These are phyloP conservation scores for Salminus brasiliensis DNA, from an alignment of 2,113 vertebrate species.

Conservation along the genomic window DNA sequence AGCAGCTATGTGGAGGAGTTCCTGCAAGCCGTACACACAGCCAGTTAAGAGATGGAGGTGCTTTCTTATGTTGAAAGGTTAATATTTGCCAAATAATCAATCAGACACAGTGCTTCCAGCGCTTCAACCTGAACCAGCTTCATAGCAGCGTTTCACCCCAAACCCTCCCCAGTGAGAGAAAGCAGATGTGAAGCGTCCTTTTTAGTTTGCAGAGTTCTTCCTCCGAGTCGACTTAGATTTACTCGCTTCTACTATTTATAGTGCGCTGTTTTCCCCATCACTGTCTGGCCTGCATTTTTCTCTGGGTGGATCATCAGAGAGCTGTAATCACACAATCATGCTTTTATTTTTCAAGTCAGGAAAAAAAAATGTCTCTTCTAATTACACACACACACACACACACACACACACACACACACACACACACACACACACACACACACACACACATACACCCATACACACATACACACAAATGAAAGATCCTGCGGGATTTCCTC, in stretches of 20 bases:
- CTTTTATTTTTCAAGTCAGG: constrained; percentile 51
- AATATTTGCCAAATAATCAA: constrained; percentile 29
- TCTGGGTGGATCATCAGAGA: constrained; percentile 46
- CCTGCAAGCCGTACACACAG: background rate
- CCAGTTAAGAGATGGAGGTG: background rate
- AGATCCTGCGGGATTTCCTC: constrained; percentile 27
- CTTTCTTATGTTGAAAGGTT: background rate
- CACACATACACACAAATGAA: too few relatives aligned
- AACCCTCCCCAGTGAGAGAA: constrained; percentile 24
- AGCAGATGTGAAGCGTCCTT: constrained; percentile 31
- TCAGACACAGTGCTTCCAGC: constrained; percentile 29
- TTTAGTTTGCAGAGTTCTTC: background rate
- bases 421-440: constrained; percentile 22
- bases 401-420: too few relatives aligned
- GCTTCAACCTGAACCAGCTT: constrained; percentile 19
- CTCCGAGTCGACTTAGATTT: constrained; percentile 27
- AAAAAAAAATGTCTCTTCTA: constrained; percentile 64
- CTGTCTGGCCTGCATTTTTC: constrained; percentile 19
- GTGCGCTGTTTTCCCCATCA: constrained; percentile 19
- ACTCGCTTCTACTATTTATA: constrained; percentile 11
- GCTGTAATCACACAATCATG: constrained; percentile 44
- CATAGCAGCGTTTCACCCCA: constrained; percentile 11
- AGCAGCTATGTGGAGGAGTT: background rate
- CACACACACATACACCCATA: too few relatives aligned
- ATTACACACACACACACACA: constrained; percentile 35